A percentile compares a stretch with the other conserved stretches of the same genome.
phyloP scores from a whole-genome alignment of 2,797 vertebrate genomes.

The Echiichthys vipera region DNA sequence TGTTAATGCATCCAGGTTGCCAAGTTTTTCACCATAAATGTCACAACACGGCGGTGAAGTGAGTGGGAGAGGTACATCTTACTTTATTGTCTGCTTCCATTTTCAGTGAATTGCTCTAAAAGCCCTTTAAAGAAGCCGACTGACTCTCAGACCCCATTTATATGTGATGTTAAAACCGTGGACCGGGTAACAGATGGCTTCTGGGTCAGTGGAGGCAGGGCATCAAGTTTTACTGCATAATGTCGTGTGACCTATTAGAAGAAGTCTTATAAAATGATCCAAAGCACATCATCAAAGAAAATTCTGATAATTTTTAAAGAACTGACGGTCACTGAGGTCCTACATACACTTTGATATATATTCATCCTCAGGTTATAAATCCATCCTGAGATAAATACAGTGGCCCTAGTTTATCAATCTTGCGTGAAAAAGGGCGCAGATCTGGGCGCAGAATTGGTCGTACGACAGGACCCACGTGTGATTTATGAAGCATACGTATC shows the following conservation, averaged over 20 bases:
- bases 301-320: background rate
- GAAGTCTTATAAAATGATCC: slow-evolving; percentile 2
- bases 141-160: slow-evolving; percentile 41
- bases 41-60: slow-evolving; percentile 29
- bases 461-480: no score
- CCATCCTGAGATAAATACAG: background rate
- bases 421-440: no score
- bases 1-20: slow-evolving; percentile 33
- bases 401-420: no score
- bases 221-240: slow-evolving; percentile 7
- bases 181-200: slow-evolving; percentile 29
- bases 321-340: background rate
- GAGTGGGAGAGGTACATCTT: slow-evolving; percentile 16
- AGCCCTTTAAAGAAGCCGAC: slow-evolving; percentile 45
- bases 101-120: slow-evolving; percentile 51
- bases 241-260: slow-evolving; percentile 7
- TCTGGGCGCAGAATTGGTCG: no score
- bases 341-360: background rate
- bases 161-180: slow-evolving; percentile 18
- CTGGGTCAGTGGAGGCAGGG: slow-evolving; percentile 21
- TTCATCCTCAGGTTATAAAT: background rate
- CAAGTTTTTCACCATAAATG: slow-evolving; percentile 41
- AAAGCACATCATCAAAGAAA: background rate
- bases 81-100: slow-evolving; percentile 46
- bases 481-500: no score